Conservation (phyloP, 2,888 invertebrate species). For the Sarcophaga carnaria region DNA sequence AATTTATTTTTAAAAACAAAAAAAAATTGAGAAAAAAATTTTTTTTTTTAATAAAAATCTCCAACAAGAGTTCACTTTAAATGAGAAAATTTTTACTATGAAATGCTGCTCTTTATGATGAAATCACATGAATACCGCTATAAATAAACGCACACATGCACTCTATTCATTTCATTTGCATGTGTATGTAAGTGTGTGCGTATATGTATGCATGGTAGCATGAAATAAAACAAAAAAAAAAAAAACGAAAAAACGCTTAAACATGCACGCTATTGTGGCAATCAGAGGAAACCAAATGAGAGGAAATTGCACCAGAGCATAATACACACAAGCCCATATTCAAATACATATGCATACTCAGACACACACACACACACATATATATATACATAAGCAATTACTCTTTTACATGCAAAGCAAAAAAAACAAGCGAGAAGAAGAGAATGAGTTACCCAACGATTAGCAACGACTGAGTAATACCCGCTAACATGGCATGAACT, state of each 20-base stretch:
- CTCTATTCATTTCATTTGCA: neutral
- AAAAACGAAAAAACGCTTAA: constrained; percentile 21
- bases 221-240: neutral
- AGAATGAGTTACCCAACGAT: no score
- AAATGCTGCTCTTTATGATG: neutral
- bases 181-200: neutral
- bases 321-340: neutral
- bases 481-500: no score
- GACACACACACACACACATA: neutral
- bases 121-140: neutral
- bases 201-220: neutral
- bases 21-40: neutral
- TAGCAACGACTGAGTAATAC: no score
- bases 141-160: neutral
- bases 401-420: neutral
- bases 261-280: constrained; percentile 57
- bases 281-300: constrained; percentile 66
- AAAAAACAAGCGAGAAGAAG: neutral
- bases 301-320: constrained; percentile 63
- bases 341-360: neutral
- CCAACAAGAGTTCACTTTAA: neutral
- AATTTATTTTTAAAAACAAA: neutral
- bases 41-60: neutral
- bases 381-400: neutral
- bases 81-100: neutral